A percentile compares a stretch with the other conserved stretches of the same genome.
Evolutionary conservation across 2,797 vertebrate species (phyloP).

Genomic region (Thaleichthys pacificus): DNA sequence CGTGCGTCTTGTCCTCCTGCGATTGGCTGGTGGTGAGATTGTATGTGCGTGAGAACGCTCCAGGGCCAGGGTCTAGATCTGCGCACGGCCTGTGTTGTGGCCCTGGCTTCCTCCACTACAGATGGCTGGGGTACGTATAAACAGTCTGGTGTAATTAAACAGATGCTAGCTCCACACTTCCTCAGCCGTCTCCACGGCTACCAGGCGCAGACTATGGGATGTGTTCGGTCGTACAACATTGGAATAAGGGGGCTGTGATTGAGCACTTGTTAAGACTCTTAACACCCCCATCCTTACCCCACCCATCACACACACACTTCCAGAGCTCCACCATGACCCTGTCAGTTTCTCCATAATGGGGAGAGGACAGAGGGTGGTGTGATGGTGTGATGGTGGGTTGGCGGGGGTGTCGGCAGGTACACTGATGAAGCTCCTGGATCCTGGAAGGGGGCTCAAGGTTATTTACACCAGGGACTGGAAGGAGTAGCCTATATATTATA

Average conservation of each 20-base stretch:
- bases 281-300: background rate
- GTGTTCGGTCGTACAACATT: background rate
- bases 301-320: background rate
- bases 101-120: conserved; percentile 14
- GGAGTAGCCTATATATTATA: background rate
- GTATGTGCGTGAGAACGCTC: conserved; percentile 18
- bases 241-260: too few relatives aligned
- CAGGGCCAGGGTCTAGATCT: conserved; percentile 4
- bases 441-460: conserved; percentile 1
- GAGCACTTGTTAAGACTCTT: too few relatives aligned
- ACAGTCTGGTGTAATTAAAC: conserved; percentile 34
- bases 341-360: conserved; percentile 26
- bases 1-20: too few relatives aligned
- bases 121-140: conserved; percentile 25
- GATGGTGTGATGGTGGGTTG: background rate
- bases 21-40: too few relatives aligned
- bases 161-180: conserved; percentile 13
- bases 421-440: conserved; percentile 4
- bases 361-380: conserved; percentile 11
- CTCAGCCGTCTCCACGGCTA: conserved; percentile 4
- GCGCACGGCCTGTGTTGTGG: conserved; percentile 12
- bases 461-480: too few relatives aligned
- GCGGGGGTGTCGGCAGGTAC: background rate
- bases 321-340: background rate
- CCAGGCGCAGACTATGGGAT: conserved; percentile 3